Base-by-base conservation (phyloP, 1,140 invertebrate genomes). In the Nomia melanderi region DNA sequence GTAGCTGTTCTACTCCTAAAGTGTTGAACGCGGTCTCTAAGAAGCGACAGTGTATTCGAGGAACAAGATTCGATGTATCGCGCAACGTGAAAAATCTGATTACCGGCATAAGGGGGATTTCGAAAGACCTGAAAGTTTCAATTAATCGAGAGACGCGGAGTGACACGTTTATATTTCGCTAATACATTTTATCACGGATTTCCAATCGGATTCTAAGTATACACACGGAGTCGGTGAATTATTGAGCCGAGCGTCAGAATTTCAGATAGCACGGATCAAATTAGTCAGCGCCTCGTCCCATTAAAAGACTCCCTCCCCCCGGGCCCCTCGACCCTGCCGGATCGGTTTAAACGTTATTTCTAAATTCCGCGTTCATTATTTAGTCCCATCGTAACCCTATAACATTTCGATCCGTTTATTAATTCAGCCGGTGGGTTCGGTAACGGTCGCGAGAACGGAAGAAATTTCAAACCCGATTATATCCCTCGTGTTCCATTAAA, bases 241-340 rank as follows among this genome's bases (percentile, higher is more conserved):
- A 84, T 84, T 83, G 44, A 84, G 25, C 23, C 78, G 62, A 70
- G 81, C 82, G 82, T 84, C 82, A 84, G 82, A 84, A 84, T 84
- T 77, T 53, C 65, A 72, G 29, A 84, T 63, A 54, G 77, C 11
- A 54, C 53, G 47, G 75, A 79, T 83, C 62, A 83, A 84, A 79
- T 84, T 83, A 83, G 82, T 83, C 82, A 78, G 57, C 72, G 72
- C 62, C 79, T 70, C 56, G 71, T 57, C 81, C 82, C 70, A 36
- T 60, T 73, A 78, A 73, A 64, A 78, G 70, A 57, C 50, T 44
- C 41, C 20, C 41, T 17, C 41, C 5, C 41, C 14, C 41, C 12
- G n/a, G n/a, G 41, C 14, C 41, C 12, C 14, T 2, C 41, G 41
- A 12, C 12, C 36, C 31, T 12, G 70, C 0, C 36, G 39, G 74